These are phyloP conservation scores for Ophraella communa DNA, from an alignment of 2,888 invertebrate genomes.

Conservation along the genomic window DNA sequence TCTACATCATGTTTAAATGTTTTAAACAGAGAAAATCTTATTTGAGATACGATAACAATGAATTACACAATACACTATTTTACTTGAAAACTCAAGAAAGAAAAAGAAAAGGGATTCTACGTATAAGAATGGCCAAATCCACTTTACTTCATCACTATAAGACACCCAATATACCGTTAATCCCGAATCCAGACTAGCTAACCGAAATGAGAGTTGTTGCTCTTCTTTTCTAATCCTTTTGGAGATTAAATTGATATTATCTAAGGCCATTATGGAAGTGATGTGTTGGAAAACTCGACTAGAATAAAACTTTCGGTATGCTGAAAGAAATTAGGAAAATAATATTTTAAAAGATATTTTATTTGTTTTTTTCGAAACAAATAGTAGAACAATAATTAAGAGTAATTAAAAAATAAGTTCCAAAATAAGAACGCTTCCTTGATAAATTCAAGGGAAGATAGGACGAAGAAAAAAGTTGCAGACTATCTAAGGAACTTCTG, in stretches of 20 bases:
- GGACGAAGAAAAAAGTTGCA: no score
- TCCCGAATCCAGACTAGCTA: conserved; percentile 29
- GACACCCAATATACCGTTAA: conserved; percentile 32
- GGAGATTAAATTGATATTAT: conserved; percentile 33
- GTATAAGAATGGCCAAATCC: conserved; percentile 33
- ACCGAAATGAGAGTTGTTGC: conserved; percentile 19
- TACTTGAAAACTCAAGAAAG: conserved; percentile 2
- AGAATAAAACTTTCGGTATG: conserved; percentile 17
- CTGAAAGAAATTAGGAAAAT: background rate
- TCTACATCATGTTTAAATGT: no score
- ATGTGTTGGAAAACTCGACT: conserved; percentile 25
- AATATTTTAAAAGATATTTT: background rate
- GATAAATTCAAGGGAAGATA: no score
- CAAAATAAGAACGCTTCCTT: no score
- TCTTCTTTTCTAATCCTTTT: conserved; percentile 31
- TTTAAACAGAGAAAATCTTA: background rate
- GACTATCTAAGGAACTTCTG: no score
- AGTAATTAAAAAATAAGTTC: background rate
- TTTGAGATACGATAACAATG: background rate
- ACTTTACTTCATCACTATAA: conserved; percentile 34
- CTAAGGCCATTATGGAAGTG: conserved; percentile 26
- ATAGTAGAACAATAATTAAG: background rate
- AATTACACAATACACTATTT: conserved; percentile 2
- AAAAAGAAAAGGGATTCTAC: conserved; percentile 17
- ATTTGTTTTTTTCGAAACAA: background rate